Base-by-base conservation (phyloP, 1,140 invertebrate species). In the Brachionus calyciflorus region DNA sequence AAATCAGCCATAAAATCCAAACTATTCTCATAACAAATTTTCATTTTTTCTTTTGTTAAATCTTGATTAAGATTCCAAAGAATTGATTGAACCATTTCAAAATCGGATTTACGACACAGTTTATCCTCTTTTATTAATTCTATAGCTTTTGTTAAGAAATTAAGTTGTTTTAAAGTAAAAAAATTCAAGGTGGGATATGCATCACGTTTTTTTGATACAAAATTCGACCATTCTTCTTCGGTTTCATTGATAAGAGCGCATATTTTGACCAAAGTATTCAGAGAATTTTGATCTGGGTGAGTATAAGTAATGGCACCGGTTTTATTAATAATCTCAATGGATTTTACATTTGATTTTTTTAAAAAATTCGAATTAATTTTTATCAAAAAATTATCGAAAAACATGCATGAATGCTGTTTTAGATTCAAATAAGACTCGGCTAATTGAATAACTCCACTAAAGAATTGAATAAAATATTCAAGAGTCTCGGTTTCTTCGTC, bases 401-500 rank as follows among this genome's bases (percentile, higher is more conserved):
- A 65, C 24, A 19, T 19, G 7, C 60, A 65, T 9, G 60, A 65
- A 44, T 65, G 5, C 0, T 65, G 4, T 10, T 19, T 26, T 2
- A 65, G 19, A 44, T 44, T 65, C 10, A 65, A 9, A 14, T 44
- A 65, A 19, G 37, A 41, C 7, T 65, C 17, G 17, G 17, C 60
- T 2, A 65, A n/a, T 24, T 19, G 60, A 3, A 44, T 41, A n/a
- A 65, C 40, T 12, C 3, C 60, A 10, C 19, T 44, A 10, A 65
- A 65, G 24, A 65, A 44, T 65, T 65, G 19, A 3, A 65, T 65
- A 46, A 65, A 65, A 41, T 65, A 44, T 3, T 65, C 60, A 4
- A 65, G n/a, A 24, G 60, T 65, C 26, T 46, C 9, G 9, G 40
- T 44, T 19, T 65, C 41, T 24, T 65, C 60, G 40, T 65, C 21